These are phyloP conservation scores for Pachydiplax longipennis DNA, from an alignment of 2,888 invertebrate species.

Conservation along the genomic window DNA sequence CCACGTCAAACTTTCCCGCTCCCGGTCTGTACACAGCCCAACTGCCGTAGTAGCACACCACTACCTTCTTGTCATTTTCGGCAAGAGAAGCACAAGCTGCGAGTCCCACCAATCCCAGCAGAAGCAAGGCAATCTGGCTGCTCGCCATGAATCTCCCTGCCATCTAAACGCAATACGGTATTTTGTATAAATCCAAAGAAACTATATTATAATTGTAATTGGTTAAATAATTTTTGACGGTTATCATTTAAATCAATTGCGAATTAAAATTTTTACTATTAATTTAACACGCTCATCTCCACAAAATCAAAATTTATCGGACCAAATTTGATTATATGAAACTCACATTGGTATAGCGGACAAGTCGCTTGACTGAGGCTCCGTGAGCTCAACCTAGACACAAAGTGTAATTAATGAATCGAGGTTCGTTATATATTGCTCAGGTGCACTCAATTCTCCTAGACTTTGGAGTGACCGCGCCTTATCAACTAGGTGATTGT, in stretches of 20 bases:
- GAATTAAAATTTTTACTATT: too few relatives aligned
- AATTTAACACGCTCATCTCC: too few relatives aligned
- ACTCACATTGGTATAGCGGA: too few relatives aligned
- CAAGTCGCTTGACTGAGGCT: background rate
- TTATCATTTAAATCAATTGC: too few relatives aligned
- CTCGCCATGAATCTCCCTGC: conserved; percentile 12
- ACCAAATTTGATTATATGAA: too few relatives aligned
- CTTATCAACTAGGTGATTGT: background rate
- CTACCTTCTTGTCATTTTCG: conserved; percentile 48
- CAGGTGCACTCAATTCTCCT: background rate
- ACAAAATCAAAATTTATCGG: too few relatives aligned
- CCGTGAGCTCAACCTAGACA: background rate
- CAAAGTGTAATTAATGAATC: background rate
- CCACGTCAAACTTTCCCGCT: conserved; percentile 71
- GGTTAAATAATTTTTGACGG: too few relatives aligned
- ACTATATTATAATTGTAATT: too few relatives aligned
- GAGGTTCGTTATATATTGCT: background rate
- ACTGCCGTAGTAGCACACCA: conserved; percentile 79
- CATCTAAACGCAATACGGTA: background rate
- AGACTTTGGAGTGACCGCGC: background rate
- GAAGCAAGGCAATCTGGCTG: background rate
- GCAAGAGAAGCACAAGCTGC: background rate
- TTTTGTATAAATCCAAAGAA: too few relatives aligned
- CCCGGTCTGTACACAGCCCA: conserved; percentile 77
- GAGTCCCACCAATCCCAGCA: background rate